Percentiles rank a stretch among this genome's conserved stretches.
These are phyloP conservation scores for Ptychochromis oligacanthus DNA, from an alignment of 2,113 vertebrate species.

Conservation along the genomic window DNA sequence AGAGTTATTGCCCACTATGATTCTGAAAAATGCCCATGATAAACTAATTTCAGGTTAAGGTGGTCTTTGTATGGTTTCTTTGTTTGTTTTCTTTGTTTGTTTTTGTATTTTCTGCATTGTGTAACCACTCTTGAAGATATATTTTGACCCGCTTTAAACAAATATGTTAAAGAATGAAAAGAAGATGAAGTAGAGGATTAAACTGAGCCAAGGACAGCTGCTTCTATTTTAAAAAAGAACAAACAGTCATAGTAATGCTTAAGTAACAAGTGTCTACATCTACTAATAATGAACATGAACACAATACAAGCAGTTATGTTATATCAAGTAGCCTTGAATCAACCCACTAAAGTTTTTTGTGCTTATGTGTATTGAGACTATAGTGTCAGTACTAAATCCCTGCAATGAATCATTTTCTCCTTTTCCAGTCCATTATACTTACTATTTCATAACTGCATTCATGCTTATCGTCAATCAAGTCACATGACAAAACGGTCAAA, in stretches of 20 bases:
- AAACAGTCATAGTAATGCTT: neutral
- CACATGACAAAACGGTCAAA: constrained; percentile 15
- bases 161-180: neutral
- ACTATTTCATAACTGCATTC: neutral
- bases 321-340: neutral
- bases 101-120: neutral
- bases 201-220: neutral
- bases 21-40: neutral
- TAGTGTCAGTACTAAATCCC: neutral
- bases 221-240: neutral
- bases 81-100: neutral
- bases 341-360: neutral
- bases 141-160: neutral
- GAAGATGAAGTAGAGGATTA: neutral
- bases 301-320: neutral
- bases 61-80: neutral
- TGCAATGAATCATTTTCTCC: constrained; percentile 10
- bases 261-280: neutral
- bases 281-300: neutral
- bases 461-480: neutral
- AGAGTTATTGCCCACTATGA: neutral
- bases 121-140: neutral
- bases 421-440: neutral
- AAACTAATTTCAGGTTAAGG: neutral
- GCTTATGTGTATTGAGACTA: neutral